Evolutionary conservation across 2,888 invertebrate species (phyloP), one percentile per base, ranked within the genome.

Genomic region (Atrina japonica): DNA sequence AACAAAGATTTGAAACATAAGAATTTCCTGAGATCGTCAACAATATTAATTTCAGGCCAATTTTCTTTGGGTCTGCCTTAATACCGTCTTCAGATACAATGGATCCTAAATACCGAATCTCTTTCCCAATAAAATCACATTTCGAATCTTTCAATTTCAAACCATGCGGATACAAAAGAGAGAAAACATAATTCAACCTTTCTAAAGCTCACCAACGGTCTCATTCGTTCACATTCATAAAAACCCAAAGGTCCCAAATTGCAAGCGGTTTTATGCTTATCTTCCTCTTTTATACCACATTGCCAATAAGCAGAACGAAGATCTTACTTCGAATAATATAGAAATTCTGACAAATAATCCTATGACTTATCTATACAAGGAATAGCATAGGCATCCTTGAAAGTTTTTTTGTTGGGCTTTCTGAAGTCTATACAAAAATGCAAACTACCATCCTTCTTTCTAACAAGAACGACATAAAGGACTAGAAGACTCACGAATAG

Each of bases 221-320:
- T 30, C 61, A 86, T 70, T 1, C 77, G 75, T 7, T 66, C 55
- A 58, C 73, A 86, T 55, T 85, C 68, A 27, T 60, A 87, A 30
- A 74, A 75, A 2, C 80, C 76, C 9, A 75, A 52, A 23, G 55
- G 35, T 1, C 70, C 68, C 5, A 65, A 55, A 21, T 73, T 64
- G 41, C 73, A 75, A 2, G 77, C 75, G 0, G 75, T 77, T 35
- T 64, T 66, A 0, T 16, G 52, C 25, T 70, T 75, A 41, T 70
- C 70, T 2, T 29, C 6, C 29, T 75, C 77, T 5, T 61, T 59
- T 25, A 70, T 35, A 14, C 11, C 66, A 2, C 64, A 58, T 40
- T 73, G 73, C 64, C 65, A 60, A 30, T 69, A 67, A 2, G 55
- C 73, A 1, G 60, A 49, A 16, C 59, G 47, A 5, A 70, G 49